Evolutionary conservation across 2,888 invertebrate genomes (phyloP), one percentile per base, ranked within the genome.

Genomic region (Dascillus cervinus): DNA sequence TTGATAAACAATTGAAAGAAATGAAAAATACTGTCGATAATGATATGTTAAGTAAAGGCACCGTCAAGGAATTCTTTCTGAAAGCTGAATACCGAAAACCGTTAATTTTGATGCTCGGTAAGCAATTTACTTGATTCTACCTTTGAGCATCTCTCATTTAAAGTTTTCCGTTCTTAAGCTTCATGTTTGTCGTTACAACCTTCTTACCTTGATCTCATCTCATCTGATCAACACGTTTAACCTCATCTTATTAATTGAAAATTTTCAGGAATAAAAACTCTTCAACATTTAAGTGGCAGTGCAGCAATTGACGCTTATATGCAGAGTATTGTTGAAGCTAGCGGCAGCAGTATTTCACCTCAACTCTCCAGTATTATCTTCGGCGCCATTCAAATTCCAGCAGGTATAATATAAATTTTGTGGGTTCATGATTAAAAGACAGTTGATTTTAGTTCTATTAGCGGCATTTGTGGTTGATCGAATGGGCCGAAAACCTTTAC

Each of bases 281-380:
- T 76, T 26, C 71, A 76, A 21, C 75, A 76, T 43, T 70, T 75
- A 65, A 74, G 74, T 10, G 77, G 77, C 3, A 65, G 70, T 13
- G 54, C 70, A 3, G 73, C 75, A 1, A 68, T 77, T 13, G 73
- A 75, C 37, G 70, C 73, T 0, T 77, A 77, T 45, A 65, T 76
- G 32, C 73, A 75, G 50, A 67, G 69, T 15, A 76, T 77, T 38
- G 70, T 77, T 29, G 61, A 66, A 21, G 67, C 71, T 22, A 72
- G 69, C 32, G 67, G 67, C 22, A 54, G 58, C 3, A 66, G 66
- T 2, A 57, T 73, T 22, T 67, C 73, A 0, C 71, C 74, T 0
- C 67, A 69, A 0, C 57, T 64, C 4, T 70, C 69, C 2, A 75
- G 75, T 39, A 74, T 76, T 20, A 60, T 76, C 5, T 67, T 75